phyloP scores from a whole-genome alignment of 1,140 invertebrate species.

The Drosophila sechellia region DNA sequence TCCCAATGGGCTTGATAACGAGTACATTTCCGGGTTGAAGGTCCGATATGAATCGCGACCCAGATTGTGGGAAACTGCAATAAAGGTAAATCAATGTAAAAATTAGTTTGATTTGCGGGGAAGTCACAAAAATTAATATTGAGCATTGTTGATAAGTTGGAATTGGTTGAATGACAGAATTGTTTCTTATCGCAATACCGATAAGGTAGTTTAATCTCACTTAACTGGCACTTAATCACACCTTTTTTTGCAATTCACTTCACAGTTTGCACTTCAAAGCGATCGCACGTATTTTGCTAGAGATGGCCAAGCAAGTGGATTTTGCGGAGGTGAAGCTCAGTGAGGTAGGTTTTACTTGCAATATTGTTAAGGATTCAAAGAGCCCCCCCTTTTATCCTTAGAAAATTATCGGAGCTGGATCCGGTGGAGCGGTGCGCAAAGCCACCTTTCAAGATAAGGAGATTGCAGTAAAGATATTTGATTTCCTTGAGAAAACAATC shows the following conservation, averaged over 20 bases:
- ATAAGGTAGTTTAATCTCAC: slow-evolving; percentile 29
- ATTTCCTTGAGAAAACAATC: neutral
- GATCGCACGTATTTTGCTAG: neutral
- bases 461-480: slow-evolving; percentile 23
- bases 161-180: neutral
- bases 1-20: slow-evolving; percentile 32
- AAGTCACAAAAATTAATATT: neutral
- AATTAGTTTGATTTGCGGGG: neutral
- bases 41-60: slow-evolving; percentile 52
- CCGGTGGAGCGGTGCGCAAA: slow-evolving; percentile 2
- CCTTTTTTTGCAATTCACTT: neutral
- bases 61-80: slow-evolving; percentile 63
- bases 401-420: slow-evolving; percentile 5
- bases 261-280: neutral
- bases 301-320: slow-evolving; percentile 13
- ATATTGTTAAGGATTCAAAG: neutral
- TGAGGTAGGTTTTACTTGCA: neutral
- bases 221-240: neutral
- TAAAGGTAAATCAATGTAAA: neutral
- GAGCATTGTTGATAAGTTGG: neutral
- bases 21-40: slow-evolving; percentile 53
- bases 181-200: neutral
- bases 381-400: neutral
- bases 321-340: slow-evolving; percentile 13
- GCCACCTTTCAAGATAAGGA: slow-evolving; percentile 3